Base-by-base conservation (phyloP, 2,888 invertebrate genomes). In the Fragum whitleyi region DNA sequence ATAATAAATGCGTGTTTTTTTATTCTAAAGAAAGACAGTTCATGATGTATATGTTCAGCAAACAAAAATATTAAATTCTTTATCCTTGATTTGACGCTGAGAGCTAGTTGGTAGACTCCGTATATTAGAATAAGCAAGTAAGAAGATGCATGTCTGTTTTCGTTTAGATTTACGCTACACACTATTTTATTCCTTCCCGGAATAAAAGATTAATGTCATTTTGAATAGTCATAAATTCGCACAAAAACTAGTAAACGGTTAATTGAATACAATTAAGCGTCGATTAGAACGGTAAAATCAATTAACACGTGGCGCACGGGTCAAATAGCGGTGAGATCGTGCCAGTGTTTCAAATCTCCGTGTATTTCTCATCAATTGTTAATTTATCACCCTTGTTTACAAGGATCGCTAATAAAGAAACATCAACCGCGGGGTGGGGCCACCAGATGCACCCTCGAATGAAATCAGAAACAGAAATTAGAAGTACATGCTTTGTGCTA, bases 321-420 rank as follows among this genome's bases (percentile, higher is more conserved):
- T 47, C 47, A 47, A 47, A n/a, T 5, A n/a, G 14, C 47, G 47
- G 47, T 47, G n/a, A 47, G 47, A 47, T 42, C 65, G 32, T 65
- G 65, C 39, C 65, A 23, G n/a, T 65, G 42, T 32, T 42, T 42
- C 42, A 19, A 42, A 36, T 42, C 36, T 14, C 26, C n/a, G 42
- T 65, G 36, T 65, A 65, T 65, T 65, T 42, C 65, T 11, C 65
- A 65, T 65, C 65, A 65, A 42, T 65, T 65, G 36, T 26, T 16
- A 21, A 65, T 65, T 65, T 19, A 65, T 65, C 42, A 65, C 39
- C 28, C 14, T 21, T 21, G 42, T n/a, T 21, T 42, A 42, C 36
- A 36, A 42, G 21, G 21, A 42, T 5, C 21, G 16, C 65, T 21
- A 42, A 39, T 14, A 9, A 42, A 36, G 2, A 6, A 2, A 26